Evolutionary conservation across 2,113 vertebrate genomes (phyloP).

Genomic region (Atherinomorus stipes): DNA sequence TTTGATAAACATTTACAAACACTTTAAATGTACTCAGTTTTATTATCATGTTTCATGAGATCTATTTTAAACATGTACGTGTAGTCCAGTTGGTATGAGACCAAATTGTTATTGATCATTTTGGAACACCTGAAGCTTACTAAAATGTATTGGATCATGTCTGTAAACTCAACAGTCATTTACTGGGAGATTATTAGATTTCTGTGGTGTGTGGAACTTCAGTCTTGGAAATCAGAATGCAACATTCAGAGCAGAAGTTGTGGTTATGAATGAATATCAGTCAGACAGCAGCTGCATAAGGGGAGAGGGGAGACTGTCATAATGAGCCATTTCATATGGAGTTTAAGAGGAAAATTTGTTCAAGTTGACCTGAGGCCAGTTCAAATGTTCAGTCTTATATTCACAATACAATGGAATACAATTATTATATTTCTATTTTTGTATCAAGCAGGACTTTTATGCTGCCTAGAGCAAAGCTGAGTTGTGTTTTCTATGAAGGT

Average conservation of each 20-base stretch:
- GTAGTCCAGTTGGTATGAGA: conserved; percentile 12
- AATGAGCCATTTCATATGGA: not conserved
- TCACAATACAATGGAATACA: not conserved
- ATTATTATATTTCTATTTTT: not conserved
- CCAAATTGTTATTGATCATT: conserved; percentile 48
- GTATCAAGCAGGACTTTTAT: not conserved
- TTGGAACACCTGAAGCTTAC: conserved; percentile 37
- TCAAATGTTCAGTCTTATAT: not conserved
- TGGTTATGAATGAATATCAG: conserved; percentile 41
- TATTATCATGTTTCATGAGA: not conserved
- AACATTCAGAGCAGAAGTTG: conserved; percentile 17
- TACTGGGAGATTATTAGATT: conserved; percentile 50
- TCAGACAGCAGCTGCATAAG: conserved; percentile 7
- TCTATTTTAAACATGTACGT: conserved; percentile 1
- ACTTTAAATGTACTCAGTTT: not conserved
- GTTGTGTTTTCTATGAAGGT: conserved; percentile 3
- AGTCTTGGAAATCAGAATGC: conserved; percentile 48
- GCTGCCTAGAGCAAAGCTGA: not conserved
- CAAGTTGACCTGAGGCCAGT: too few relatives aligned
- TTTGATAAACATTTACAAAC: not conserved
- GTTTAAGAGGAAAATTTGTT: not conserved
- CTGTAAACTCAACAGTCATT: conserved; percentile 40
- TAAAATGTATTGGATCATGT: conserved; percentile 35
- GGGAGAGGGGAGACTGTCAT: conserved; percentile 8
- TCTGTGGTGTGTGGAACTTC: conserved; percentile 44